phyloP scores from a whole-genome alignment of 2,888 invertebrate genomes.

The Agrenia bidenticulata region DNA sequence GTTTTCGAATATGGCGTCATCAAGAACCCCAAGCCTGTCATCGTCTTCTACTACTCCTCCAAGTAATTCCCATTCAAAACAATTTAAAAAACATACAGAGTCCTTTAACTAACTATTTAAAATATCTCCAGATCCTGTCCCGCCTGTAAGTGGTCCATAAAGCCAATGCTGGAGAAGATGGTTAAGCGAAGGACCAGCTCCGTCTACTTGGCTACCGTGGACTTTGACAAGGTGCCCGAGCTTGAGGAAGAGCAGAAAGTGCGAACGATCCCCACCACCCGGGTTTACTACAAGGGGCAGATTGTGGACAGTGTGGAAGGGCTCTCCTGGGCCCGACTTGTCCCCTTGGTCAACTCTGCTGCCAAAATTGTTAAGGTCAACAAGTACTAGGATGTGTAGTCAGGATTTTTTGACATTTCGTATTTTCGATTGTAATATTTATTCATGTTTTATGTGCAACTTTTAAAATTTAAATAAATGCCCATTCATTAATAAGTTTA shows the following conservation, averaged over 20 bases:
- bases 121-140: conserved; percentile 25
- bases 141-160: conserved; percentile 33
- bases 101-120: background rate
- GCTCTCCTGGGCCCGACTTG: conserved; percentile 33
- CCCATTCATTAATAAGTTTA: too few species aligned
- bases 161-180: conserved; percentile 42
- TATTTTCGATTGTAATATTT: too few species aligned
- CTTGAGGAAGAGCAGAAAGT: conserved; percentile 31
- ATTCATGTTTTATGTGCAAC: too few species aligned
- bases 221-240: conserved; percentile 39
- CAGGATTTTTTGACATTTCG: too few species aligned
- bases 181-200: conserved; percentile 23
- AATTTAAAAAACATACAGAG: background rate
- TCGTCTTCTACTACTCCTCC: conserved; percentile 42
- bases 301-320: conserved; percentile 33
- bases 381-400: background rate
- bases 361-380: conserved; percentile 19
- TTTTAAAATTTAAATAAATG: too few species aligned
- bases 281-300: conserved; percentile 35
- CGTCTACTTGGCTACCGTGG: conserved; percentile 29
- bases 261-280: conserved; percentile 25
- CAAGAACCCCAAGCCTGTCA: conserved; percentile 34
- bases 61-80: conserved; percentile 20
- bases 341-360: conserved; percentile 32
- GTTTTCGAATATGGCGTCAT: conserved; percentile 37